Evolutionary conservation across 23 tunicate genomes (phyloP), one percentile per base, ranked within the genome.

Genomic region (Ascidia mentula): DNA sequence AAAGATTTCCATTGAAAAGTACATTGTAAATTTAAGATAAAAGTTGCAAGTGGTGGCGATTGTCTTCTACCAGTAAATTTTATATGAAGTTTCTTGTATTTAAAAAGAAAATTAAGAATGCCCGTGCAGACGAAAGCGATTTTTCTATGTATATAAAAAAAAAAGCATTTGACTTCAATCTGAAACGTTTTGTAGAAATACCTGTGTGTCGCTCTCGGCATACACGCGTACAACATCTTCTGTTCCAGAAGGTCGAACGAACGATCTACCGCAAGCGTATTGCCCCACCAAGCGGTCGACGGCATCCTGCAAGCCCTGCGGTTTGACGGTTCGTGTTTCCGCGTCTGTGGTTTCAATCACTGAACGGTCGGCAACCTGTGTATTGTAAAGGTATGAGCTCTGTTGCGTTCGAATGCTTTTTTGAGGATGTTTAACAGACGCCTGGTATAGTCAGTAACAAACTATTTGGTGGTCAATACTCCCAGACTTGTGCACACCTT

Each of bases 151-250:
- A n/a, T n/a, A n/a, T n/a, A n/a, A n/a, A n/a, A n/a, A n/a, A n/a
- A n/a, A n/a, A n/a, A n/a, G n/a, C 53, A 42, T 15, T 42, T 9
- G 53, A 15, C 15, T 15, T 15, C 53, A 42, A 53, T 20, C 65
- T 20, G 13, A 3, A 53, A 6, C 24, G 24, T 9, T 20, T 9
- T 20, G 65, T 53, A 20, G 24, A 53, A 6, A 9, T 81, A 93
- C 98, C 89, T 88, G 93, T 9, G 99, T 90, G 77, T 95, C 89
- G 31, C 86, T 76, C 79, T 95, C 99, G 30, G 99, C 99, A 76
- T 95, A 95, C 32, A 95, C 96, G 40, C 99, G 70, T 0, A 95
- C 99, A 0, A 95, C 99, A 76, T 95, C 99, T 80, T 95, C 99
- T 6, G 99, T 95, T 31, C 99, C 99, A 24, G 96, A 89, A 1